Evolutionary conservation across 2,888 invertebrate species (phyloP), one percentile per base, ranked within the genome.

Genomic region (Cyaniris semiargus): DNA sequence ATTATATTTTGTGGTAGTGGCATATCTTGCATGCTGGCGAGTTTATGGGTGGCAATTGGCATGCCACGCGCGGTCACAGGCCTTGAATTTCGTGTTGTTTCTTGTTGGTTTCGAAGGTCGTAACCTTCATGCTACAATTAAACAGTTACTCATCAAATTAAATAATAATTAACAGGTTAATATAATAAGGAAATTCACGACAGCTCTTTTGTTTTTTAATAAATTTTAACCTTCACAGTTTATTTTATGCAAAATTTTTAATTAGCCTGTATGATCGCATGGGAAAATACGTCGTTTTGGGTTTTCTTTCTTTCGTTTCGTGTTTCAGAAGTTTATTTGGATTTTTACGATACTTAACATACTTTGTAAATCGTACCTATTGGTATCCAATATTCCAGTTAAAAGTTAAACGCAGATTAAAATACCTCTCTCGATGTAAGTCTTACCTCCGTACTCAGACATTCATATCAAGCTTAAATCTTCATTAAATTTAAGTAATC

Each of bases 141-240:
- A 18, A 31, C 27, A 66, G 66, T 31, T 66, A 66, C 27, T 66
- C 66, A 66, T 31, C 66, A 1, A 31, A 27, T 66, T 66, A 66
- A 66, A 66, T 66, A 31, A 66, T 66, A 27, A 66, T 18, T 66
- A 66, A 44, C 71, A 5, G 21, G n/a, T 44, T 44, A 72, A 66
- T 66, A 66, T 27, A 66, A 27, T 72, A 13, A 44, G 38, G 72
- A 38, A 44, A 21, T 72, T n/a, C 72, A 72, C 15, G 21, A 38
- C 38, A 44, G 21, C 21, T 71, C 72, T 72, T 72, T 72, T 72
- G 72, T 72, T 72, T 44, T 72, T 38, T 44, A n/a, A 27, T 34
- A 13, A n/a, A n/a, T 71, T 13, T 15, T 66, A 66, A 21, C 27
- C 66, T 66, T 66, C 66, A 66, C 5, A 15, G 15, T 66, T 66